These are phyloP conservation scores for Sceloporus undulatus DNA, from an alignment of 2,113 vertebrate species.

Conservation along the genomic window DNA sequence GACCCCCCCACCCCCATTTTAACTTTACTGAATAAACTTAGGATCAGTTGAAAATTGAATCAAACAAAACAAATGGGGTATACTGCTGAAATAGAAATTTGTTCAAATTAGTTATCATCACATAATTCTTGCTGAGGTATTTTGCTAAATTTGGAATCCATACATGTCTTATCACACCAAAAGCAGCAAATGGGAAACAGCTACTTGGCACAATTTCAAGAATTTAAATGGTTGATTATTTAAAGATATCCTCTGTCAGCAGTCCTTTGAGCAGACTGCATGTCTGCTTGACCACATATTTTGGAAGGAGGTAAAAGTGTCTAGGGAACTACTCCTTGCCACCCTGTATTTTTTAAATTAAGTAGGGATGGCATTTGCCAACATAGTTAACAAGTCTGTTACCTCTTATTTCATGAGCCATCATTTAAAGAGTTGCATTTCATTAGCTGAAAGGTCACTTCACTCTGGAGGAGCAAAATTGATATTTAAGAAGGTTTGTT, in stretches of 20 bases:
- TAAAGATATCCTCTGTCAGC: neutral
- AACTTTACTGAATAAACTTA: neutral
- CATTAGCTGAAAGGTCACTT: conserved; percentile 65
- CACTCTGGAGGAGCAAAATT: conserved; percentile 40
- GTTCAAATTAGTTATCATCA: neutral
- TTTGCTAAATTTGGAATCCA: conserved; percentile 17
- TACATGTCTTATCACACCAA: conserved; percentile 22
- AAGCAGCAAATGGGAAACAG: conserved; percentile 38
- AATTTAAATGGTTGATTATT: conserved; percentile 47
- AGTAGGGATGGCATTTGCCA: conserved; percentile 62
- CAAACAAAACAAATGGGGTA: neutral
- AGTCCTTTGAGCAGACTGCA: conserved; percentile 16
- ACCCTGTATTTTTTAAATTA: conserved; percentile 63
- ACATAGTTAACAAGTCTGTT: conserved; percentile 63
- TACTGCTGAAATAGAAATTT: neutral
- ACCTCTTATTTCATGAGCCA: conserved; percentile 57
- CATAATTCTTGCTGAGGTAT: conserved; percentile 9
- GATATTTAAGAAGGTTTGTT: conserved; percentile 42
- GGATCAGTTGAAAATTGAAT: neutral
- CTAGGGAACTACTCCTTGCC: conserved; percentile 20
- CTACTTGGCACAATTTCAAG: conserved; percentile 30
- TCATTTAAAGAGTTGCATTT: conserved; percentile 62
- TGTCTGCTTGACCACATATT: conserved; percentile 39
- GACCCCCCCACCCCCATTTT: neutral
- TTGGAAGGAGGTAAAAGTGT: conserved; percentile 12